Evolutionary conservation across 2,888 invertebrate species (phyloP), one percentile per base, ranked within the genome.

Genomic region (Tinea trinotella): DNA sequence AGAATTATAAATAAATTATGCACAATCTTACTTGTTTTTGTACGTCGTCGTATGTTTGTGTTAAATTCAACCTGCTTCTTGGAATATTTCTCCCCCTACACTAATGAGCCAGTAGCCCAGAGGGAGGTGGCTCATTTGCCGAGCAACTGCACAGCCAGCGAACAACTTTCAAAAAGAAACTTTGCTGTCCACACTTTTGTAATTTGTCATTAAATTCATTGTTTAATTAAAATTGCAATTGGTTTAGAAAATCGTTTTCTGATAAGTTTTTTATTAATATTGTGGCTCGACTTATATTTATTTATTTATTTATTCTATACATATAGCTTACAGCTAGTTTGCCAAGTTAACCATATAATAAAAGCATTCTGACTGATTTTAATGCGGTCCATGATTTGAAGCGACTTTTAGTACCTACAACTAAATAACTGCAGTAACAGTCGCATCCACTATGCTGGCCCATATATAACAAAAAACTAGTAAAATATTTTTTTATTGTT

Each of bases 51-150:
- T 20, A 13, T 50, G 50, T 50, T 50, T 50, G 50, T 24, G 50
- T 50, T 22, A 18, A 50, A 24, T 24, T 50, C 3, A n/a, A 6
- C 50, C 48, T 48, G 13, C 24, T 50, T 50, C 24, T 50, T 60
- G 63, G 61, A 62, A 63, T 68, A 68, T 68, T 65, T 64, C 61
- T 62, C 59, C 60, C 61, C 61, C 60, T 65, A 61, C 71, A 36
- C 56, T 78, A 79, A 80, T 79, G 76, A 77, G 73, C 68, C 62
- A 49, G 61, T 63, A 65, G 74, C 76, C 76, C 66, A 13, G 62
- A 62, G 76, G 75, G 76, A 76, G 70, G 72, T 69, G 74, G 70
- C 74, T 79, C 72, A 74, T 81, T 81, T 76, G 62, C 67, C 67
- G 67, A 68, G 68, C 68, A 68, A 70, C 68, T 74, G 71, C 71